Evolutionary conservation across 2,113 vertebrate species (phyloP), one percentile per base, ranked within the genome.

Genomic region (Amphilophus citrinellus): DNA sequence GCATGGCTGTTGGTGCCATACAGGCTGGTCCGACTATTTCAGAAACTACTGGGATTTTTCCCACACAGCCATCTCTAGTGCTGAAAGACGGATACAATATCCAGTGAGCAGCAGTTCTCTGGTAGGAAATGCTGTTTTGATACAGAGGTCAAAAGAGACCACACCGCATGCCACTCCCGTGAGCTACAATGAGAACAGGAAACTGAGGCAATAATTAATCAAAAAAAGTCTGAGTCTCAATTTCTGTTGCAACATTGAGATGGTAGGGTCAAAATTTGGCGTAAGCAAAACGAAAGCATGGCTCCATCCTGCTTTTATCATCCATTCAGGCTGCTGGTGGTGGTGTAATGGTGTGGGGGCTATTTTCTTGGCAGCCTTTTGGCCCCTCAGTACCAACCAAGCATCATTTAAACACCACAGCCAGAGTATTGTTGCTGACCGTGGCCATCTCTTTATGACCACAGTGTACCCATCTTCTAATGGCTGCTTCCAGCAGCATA

Each of bases 1-100:
- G 4, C 42, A 11, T 50, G 65, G 65, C 30, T 71, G 15, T 47
- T 68, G 65, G 22, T 0, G 14, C 63, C 63, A 47, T 14, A 1
- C 1, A 3, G 63, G 44, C 44, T 47, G 39, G 22, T 17, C 2
- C 17, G 39, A 27, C 14, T 68, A 39, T 68, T 71, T 71, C 42
- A 71, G 65, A 71, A 71, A 50, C 32, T 35, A 27, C 42, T 71
- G 42, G 15, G 66, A 71, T 71, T 71, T 24, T 71, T 71, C 24
- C 24, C 66, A 68, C 65, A 18, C 18, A 71, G 50, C 44, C 9
- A 50, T 71, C 65, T 44, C 47, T 50, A 30, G 65, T 15, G 17
- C 47, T 71, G 7, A 30, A 68, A 9, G 42, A 71, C 1, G 7
- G 66, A 71, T 44, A 71, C 2, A 20, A 50, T 50, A 71, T 50